A percentile compares a stretch with the other conserved stretches of the same genome.
Evolutionary conservation across 53 echinoderm and acorn worm genomes (phyloP).

Genomic region (Hippasteria phrygiana): DNA sequence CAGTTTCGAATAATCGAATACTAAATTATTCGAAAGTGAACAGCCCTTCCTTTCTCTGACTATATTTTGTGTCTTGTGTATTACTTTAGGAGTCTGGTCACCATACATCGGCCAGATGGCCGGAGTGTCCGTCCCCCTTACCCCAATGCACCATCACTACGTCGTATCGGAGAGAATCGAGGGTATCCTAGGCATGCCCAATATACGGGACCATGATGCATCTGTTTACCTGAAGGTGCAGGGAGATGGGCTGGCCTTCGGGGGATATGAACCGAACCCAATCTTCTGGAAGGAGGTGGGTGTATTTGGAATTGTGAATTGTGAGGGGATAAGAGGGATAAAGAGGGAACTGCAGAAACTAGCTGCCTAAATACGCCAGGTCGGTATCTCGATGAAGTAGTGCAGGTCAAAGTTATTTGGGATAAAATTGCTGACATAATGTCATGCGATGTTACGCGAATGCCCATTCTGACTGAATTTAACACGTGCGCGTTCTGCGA

Average conservation of each 20-base stretch:
- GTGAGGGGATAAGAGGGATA: too few relatives aligned
- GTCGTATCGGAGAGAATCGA: slow-evolving; percentile 91
- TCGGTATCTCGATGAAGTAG: too few relatives aligned
- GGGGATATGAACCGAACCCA: slow-evolving; percentile 96
- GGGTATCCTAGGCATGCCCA: slow-evolving; percentile 94
- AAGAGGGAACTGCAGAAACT: too few relatives aligned
- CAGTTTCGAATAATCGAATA: too few relatives aligned
- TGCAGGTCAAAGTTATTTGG: too few relatives aligned
- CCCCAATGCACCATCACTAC: slow-evolving; percentile 92
- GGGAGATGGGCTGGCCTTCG: slow-evolving; percentile 89
- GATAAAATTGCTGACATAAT: too few relatives aligned
- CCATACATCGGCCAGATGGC: slow-evolving; percentile 87
- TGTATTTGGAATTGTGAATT: background rate
- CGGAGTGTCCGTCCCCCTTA: slow-evolving; percentile 81
- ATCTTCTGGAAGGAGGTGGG: slow-evolving; percentile 90
- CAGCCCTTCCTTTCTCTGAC: background rate
- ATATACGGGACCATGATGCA: slow-evolving; percentile 91
- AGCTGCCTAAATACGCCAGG: too few relatives aligned
- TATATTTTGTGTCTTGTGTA: background rate
- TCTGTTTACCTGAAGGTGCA: slow-evolving; percentile 94
- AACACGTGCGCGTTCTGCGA: too few relatives aligned
- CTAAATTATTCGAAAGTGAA: too few relatives aligned
- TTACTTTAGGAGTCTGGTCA: slow-evolving; percentile 85
- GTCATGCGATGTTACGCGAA: too few relatives aligned
- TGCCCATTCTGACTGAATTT: too few relatives aligned